Percentiles rank a stretch among this genome's conserved stretches.
phyloP scores from a whole-genome alignment of 2,888 invertebrate genomes.

The Saturnia japonica region DNA sequence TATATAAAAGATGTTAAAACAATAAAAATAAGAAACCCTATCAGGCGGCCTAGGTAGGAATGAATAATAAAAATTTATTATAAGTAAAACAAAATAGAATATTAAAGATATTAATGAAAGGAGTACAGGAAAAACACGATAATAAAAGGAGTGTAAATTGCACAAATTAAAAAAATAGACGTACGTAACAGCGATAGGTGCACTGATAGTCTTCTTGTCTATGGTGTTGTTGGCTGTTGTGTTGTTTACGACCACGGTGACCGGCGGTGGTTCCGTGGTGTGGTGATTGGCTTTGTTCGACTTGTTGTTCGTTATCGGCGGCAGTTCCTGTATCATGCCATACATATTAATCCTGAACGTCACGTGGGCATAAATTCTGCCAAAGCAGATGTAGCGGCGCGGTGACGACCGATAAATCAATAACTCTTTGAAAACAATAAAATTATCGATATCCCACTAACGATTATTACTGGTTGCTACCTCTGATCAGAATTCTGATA shows the following conservation, averaged over 20 bases:
- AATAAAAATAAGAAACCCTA: too few relatives aligned
- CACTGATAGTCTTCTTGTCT: conserved; percentile 76
- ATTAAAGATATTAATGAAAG: background rate
- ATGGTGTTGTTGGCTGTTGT: conserved; percentile 66
- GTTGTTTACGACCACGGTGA: conserved; percentile 47
- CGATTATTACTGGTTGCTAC: background rate
- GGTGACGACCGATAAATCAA: background rate
- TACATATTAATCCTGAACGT: conserved; percentile 1
- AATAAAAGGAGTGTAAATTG: background rate
- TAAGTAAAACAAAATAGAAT: background rate
- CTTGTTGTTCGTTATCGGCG: conserved; percentile 75
- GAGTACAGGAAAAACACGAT: background rate
- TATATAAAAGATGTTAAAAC: too few relatives aligned
- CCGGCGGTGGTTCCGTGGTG: conserved; percentile 45
- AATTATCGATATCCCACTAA: conserved; percentile 1
- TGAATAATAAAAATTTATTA: too few relatives aligned
- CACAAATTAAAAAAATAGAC: conserved; percentile 33
- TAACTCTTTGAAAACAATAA: background rate
- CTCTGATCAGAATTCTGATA: background rate
- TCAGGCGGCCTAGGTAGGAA: too few relatives aligned
- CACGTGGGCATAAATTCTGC: background rate
- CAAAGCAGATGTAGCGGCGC: background rate
- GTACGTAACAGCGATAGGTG: conserved; percentile 79
- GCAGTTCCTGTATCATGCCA: conserved; percentile 63
- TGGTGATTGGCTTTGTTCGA: conserved; percentile 52